Evolutionary conservation across 2,888 invertebrate genomes (phyloP).

Genomic region (Apeira syringaria): DNA sequence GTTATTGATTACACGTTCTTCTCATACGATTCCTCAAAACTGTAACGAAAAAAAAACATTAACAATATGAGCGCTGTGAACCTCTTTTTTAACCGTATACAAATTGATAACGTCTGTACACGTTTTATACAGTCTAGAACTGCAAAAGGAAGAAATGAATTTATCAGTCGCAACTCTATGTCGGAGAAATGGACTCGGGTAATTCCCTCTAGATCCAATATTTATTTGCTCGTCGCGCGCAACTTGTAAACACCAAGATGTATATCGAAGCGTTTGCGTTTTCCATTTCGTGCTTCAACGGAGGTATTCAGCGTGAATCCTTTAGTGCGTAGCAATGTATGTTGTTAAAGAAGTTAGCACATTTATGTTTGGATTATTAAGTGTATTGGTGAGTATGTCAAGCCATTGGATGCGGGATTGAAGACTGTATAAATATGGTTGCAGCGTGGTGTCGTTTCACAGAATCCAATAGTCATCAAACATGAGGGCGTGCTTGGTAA

Average conservation of each 20-base stretch:
- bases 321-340: conserved; percentile 38
- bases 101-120: conserved; percentile 1
- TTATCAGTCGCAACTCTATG: conserved; percentile 56
- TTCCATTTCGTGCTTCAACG: conserved; percentile 26
- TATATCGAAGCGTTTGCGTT: conserved; percentile 21
- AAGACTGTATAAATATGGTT: conserved; percentile 51
- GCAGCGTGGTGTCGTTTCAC: conserved; percentile 33
- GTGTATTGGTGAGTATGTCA: conserved; percentile 27
- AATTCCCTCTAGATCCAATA: conserved; percentile 60
- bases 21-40: conserved; percentile 11
- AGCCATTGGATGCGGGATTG: conserved; percentile 32
- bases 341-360: conserved; percentile 16
- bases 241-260: conserved; percentile 26
- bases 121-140: conserved; percentile 17
- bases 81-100: conserved; percentile 2
- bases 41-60: conserved; percentile 10
- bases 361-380: conserved; percentile 19
- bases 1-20: not conserved
- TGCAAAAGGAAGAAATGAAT: conserved; percentile 17
- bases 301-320: conserved; percentile 21
- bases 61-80: conserved; percentile 12
- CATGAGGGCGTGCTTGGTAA: conserved; percentile 51
- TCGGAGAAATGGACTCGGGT: conserved; percentile 62
- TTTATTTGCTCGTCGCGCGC: conserved; percentile 42
- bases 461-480: conserved; percentile 40